Evolutionary conservation across 2,888 invertebrate species (phyloP), one percentile per base, ranked within the genome.

Genomic region (Hirudinaria manillensis): DNA sequence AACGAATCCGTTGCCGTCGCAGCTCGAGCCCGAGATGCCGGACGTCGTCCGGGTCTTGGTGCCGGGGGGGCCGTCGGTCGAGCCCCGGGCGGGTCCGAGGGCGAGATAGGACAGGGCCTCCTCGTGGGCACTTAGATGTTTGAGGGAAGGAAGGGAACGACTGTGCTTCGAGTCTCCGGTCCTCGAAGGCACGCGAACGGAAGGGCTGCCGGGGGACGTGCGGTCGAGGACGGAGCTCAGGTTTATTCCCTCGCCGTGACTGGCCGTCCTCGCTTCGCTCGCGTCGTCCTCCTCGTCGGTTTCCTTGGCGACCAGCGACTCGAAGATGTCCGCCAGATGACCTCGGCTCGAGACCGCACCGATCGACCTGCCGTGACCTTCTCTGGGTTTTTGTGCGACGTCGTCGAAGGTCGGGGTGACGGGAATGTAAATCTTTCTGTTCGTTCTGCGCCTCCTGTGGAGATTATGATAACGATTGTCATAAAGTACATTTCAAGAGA

Each of bases 51-150:
- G 27, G 29, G 32, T 29, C 24, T 29, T 32, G 68, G 34, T 24
- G 36, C 16, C 2, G 68, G 13, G 16, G 66, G 21, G n/a, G 68
- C 32, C 34, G 36, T 34, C 16, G 32, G 32, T n/a, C 29, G 21
- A 29, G 68, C 36, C n/a, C 34, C 34, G 32, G n/a, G n/a, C 16
- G 29, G 3, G 2, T 38, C 24, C 16, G 32, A 27, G 55, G 27
- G 24, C 29, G 13, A 73, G 53, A 38, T 73, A 73, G 16, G 65
- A 36, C 0, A 73, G 73, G 34, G 73, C 73, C n/a, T 73, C 73
- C n/a, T 73, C 65, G 65, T 73, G 73, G 45, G 73, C 73, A n/a
- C 65, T 73, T n/a, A 73, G 65, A 45, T 73, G 73, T 36, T 73
- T 73, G 38, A 73, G 65, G 38, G 73, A 73, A 3, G 73, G 61